A percentile compares a stretch with the other conserved stretches of the same genome.
phyloP scores from a whole-genome alignment of 1,140 invertebrate genomes.

The Maconellicoccus hirsutus region DNA sequence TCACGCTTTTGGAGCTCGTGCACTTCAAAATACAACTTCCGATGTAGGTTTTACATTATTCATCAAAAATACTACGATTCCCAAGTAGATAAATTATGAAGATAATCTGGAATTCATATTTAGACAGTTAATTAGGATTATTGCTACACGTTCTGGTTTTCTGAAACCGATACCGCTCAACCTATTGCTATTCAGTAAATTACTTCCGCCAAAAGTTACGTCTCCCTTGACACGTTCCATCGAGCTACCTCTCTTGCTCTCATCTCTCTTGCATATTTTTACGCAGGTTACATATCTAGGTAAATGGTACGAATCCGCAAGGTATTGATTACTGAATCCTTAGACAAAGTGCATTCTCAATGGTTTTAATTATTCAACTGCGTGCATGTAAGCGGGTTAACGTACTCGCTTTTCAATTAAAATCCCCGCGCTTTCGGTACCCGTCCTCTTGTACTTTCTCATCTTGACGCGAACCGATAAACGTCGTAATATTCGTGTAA shows the following conservation, averaged over 20 bases:
- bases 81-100: neutral
- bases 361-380: neutral
- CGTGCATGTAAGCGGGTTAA: slow-evolving; percentile 2
- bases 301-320: neutral
- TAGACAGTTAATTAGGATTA: neutral
- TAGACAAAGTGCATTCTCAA: neutral
- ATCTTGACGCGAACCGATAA: too few relatives aligned
- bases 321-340: neutral
- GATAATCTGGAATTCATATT: neutral
- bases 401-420: neutral
- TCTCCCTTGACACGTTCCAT: too few relatives aligned
- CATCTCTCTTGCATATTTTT: too few relatives aligned
- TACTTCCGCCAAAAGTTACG: neutral
- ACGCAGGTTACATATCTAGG: neutral
- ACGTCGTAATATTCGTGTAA: too few relatives aligned
- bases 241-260: too few relatives aligned
- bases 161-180: too few relatives aligned
- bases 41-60: neutral
- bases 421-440: too few relatives aligned
- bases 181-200: neutral
- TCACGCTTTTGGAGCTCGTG: neutral
- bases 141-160: neutral
- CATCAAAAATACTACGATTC: neutral
- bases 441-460: too few relatives aligned
- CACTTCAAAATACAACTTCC: neutral